Evolutionary conservation across 2,888 invertebrate genomes (phyloP).

Genomic region (Dicyrtomina minuta): DNA sequence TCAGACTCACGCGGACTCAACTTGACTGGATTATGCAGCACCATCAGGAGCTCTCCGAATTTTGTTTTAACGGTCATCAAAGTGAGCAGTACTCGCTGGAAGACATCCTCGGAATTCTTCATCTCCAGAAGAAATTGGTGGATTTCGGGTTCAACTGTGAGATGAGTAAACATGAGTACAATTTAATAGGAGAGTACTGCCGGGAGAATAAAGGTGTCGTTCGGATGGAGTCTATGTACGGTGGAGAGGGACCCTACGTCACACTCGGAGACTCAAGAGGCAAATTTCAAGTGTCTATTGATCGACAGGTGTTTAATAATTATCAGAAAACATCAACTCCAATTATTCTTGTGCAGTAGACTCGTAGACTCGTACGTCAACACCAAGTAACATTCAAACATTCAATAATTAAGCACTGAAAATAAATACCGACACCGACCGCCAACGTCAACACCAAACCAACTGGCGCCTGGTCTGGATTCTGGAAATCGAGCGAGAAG

Average conservation of each 20-base stretch:
- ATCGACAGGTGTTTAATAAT: background rate
- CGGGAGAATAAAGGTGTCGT: background rate
- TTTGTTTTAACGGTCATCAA: slow-evolving; percentile 5
- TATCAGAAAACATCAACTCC: no score
- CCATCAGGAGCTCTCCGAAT: background rate
- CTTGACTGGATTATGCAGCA: background rate
- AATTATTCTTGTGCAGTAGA: no score
- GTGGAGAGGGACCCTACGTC: slow-evolving; percentile 8
- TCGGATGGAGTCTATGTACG: background rate
- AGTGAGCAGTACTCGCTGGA: background rate
- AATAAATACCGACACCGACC: no score
- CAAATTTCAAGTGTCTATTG: slow-evolving; percentile 5
- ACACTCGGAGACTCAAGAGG: slow-evolving; percentile 8
- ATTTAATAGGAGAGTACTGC: background rate
- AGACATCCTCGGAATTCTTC: background rate
- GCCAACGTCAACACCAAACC: background rate
- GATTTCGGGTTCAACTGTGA: slow-evolving; percentile 6
- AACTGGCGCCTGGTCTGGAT: no score
- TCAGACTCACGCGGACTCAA: background rate
- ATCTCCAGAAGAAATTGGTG: background rate
- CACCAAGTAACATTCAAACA: no score
- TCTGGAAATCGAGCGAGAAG: no score
- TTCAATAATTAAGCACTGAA: no score
- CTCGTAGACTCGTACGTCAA: no score
- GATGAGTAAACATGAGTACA: background rate